phyloP scores from a whole-genome alignment of 2,797 vertebrate species.

The Acestrorhynchus altus region DNA sequence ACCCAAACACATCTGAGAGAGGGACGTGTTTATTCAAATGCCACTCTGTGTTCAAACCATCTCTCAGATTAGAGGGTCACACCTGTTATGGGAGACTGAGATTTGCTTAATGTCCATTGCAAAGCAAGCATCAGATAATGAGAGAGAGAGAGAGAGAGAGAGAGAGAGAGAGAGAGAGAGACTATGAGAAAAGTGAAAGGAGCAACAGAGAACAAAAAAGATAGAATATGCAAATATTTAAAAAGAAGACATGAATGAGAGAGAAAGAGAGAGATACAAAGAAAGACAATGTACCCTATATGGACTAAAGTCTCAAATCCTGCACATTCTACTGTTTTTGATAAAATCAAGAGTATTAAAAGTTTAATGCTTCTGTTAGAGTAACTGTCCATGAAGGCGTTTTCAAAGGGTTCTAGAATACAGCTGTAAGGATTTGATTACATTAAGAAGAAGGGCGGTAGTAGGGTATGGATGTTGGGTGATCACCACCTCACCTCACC shows the following conservation, averaged over 20 bases:
- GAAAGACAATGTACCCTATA: too few species aligned
- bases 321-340: too few species aligned
- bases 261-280: not conserved
- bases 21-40: constrained; percentile 11
- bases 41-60: constrained; percentile 37
- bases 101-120: constrained; percentile 54
- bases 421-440: too few species aligned
- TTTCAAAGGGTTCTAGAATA: too few species aligned
- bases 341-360: too few species aligned
- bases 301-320: too few species aligned
- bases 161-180: not conserved
- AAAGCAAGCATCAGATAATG: constrained; percentile 46
- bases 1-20: not conserved
- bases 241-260: not conserved
- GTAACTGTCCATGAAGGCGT: too few species aligned
- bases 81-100: constrained; percentile 57
- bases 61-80: constrained; percentile 37
- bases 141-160: not conserved
- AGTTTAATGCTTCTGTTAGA: too few species aligned
- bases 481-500: too few species aligned
- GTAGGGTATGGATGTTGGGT: too few species aligned
- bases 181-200: not conserved
- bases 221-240: not conserved
- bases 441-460: too few species aligned
- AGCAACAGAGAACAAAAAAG: not conserved